Evolutionary conservation across 2,888 invertebrate genomes (phyloP).

Genomic region (Epirrhoe tristata): DNA sequence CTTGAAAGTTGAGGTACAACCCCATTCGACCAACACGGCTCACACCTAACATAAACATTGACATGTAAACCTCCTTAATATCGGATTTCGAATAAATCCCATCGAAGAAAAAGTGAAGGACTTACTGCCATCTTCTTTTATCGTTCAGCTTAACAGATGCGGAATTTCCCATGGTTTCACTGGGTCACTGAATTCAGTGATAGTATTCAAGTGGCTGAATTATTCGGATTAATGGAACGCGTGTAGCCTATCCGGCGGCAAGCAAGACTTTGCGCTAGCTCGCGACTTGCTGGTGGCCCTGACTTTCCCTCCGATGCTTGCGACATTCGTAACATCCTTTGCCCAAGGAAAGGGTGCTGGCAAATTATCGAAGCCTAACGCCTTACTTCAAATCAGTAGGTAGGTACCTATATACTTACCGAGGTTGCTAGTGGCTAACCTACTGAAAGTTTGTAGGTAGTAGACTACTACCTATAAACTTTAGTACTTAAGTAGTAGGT

Average conservation of each 20-base stretch:
- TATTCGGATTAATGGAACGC: slow-evolving; percentile 28
- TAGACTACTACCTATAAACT: too few species aligned
- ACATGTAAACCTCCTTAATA: neutral
- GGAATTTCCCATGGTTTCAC: slow-evolving; percentile 72
- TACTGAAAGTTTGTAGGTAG: neutral
- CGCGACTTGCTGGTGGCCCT: slow-evolving; percentile 62
- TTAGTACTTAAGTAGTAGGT: too few species aligned
- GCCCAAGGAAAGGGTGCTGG: slow-evolving; percentile 38
- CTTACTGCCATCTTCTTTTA: slow-evolving; percentile 80
- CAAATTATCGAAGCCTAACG: slow-evolving; percentile 14
- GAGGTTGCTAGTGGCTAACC: neutral
- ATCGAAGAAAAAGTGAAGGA: slow-evolving; percentile 39
- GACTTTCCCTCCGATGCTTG: slow-evolving; percentile 69
- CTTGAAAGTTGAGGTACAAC: too few species aligned
- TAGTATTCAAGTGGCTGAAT: slow-evolving; percentile 4
- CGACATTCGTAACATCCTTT: slow-evolving; percentile 56
- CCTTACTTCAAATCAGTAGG: neutral
- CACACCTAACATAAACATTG: neutral
- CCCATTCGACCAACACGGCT: too few species aligned
- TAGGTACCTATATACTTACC: neutral
- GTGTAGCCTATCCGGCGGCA: slow-evolving; percentile 40
- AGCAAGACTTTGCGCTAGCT: slow-evolving; percentile 38
- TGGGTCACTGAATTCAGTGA: slow-evolving; percentile 15
- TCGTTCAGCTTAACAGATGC: slow-evolving; percentile 78
- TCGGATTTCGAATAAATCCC: neutral